These are phyloP conservation scores for Andrena chrysosceles DNA, from an alignment of 2,888 invertebrate genomes.

Conservation along the genomic window DNA sequence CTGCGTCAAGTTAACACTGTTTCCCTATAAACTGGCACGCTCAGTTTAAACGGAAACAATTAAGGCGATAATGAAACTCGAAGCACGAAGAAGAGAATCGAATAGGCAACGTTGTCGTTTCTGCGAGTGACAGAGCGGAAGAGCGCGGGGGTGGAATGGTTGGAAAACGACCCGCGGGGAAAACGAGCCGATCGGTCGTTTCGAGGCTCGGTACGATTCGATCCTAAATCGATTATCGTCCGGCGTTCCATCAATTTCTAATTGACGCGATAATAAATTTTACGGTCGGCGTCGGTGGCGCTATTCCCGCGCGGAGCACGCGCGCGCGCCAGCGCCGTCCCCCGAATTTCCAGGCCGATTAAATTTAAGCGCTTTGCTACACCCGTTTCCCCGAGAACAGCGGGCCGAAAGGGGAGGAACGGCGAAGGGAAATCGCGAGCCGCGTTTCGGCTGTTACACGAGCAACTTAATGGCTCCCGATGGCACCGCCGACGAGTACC, in stretches of 20 bases:
- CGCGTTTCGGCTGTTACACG: slow-evolving; percentile 51
- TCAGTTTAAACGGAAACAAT: too few relatives aligned
- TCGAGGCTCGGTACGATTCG: slow-evolving; percentile 63
- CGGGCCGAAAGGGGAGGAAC: not conserved
- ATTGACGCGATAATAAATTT: slow-evolving; percentile 81
- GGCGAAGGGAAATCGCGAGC: slow-evolving; percentile 51
- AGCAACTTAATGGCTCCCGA: slow-evolving; percentile 63
- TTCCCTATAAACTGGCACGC: too few relatives aligned
- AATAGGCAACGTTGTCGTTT: slow-evolving; percentile 8
- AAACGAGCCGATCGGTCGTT: slow-evolving; percentile 53
- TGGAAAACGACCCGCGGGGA: slow-evolving; percentile 40
- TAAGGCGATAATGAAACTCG: not conserved
- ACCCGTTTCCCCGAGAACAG: slow-evolving; percentile 33
- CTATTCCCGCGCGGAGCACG: slow-evolving; percentile 55
- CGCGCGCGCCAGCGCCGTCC: slow-evolving; percentile 38
- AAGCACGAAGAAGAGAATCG: not conserved
- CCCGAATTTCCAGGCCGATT: slow-evolving; percentile 71
- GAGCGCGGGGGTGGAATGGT: not conserved
- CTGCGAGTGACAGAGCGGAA: slow-evolving; percentile 16
- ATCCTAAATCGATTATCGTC: slow-evolving; percentile 79
- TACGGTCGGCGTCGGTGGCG: slow-evolving; percentile 39
- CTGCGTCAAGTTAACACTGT: too few relatives aligned
- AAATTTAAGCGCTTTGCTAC: slow-evolving; percentile 73
- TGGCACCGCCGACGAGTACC: slow-evolving; percentile 57
- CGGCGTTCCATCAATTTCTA: slow-evolving; percentile 81